Evolutionary conservation across 2,888 invertebrate genomes (phyloP), one percentile per base, ranked within the genome.

Genomic region (Pseudococcus jackbeardsleyi): DNA sequence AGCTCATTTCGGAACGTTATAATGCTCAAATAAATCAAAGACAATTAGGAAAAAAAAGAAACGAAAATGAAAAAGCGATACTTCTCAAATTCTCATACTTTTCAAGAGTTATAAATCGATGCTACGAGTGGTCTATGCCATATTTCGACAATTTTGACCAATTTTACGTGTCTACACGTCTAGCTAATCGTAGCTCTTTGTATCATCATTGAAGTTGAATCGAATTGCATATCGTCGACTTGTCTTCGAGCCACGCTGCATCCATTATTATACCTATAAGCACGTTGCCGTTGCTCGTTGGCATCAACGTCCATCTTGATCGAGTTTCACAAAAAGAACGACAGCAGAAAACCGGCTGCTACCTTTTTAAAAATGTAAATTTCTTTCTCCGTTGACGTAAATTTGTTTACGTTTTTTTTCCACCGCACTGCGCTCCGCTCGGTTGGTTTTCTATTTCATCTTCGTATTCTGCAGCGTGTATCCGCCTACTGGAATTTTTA

Each of bases 401-500:
- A 72, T 72, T 72, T 72, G 68, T 72, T 72, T 72, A 72, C 68
- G 26, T 26, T 33, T 72, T 72, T 72, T 7, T 33, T 72, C 26
- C 12, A 7, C 19, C 11, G 1, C 64, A 7, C 22, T 64, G 9
- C 7, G 19, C 22, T 19, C 22, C 19, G 7, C 22, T 11, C 22
- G 4, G 33, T 11, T 17, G 12, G 8, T 33, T 9, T 26, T 19
- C n/a, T 59, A 5, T 5, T 59, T 15, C 50, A 50, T 64, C 59
- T 17, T 64, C 22, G 64, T 12, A 22, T 72, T 26, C 68, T 72
- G 12, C 3, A 11, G 12, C 68, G 33, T 72, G 15, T 72, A 72
- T 72, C 68, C 68, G 68, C 68, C 68, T 72, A 72, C 68, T 72
- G 68, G 68, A 72, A 72, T 72, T 72, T 72, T 72, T 72, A 19